Evolutionary conservation across 2,888 invertebrate genomes (phyloP), one percentile per base, ranked within the genome.

Genomic region (Pollenia amentaria): DNA sequence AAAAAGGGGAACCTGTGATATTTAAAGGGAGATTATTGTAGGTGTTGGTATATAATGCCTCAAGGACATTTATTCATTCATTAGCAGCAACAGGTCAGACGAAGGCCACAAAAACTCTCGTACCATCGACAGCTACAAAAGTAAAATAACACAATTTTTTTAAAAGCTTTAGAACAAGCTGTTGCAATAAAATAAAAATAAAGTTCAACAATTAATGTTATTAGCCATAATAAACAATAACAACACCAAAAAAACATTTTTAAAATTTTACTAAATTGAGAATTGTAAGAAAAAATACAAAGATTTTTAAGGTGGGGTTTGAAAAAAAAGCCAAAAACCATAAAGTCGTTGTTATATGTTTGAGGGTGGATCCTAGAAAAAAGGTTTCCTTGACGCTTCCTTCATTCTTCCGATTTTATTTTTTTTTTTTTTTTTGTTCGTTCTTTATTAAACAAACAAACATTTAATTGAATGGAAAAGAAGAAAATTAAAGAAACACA

Each of bases 151-250:
- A 84, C 64, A 76, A 55, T 55, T 6, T 29, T 76, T 81, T 62
- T 79, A 75, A 79, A 65, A 84, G 76, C 77, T 62, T 80, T 84
- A 77, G 73, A 76, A 84, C 87, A 84, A 83, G 67, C 80, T 80
- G 84, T 77, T 64, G 75, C 78, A 75, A 76, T 76, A 70, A 69
- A 79, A 80, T 76, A 80, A 80, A 80, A 69, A 80, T 57, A 64
- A 83, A 83, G 29, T 80, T 72, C 72, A 67, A 72, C 44, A 72
- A 87, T 82, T 65, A 84, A 51, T 78, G 53, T 73, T 82, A 69
- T 85, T 78, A 60, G 73, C 78, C 73, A 78, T 51, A 73, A 64
- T 62, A 76, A 86, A 79, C 18, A 79, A n/a, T 12, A 57, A 29
- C 12, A 57, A 14, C 6, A 64, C 10, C n/a, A 42, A 21, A 64